Evolutionary conservation across 2,113 vertebrate species (phyloP).

Genomic region (Naja naja): DNA sequence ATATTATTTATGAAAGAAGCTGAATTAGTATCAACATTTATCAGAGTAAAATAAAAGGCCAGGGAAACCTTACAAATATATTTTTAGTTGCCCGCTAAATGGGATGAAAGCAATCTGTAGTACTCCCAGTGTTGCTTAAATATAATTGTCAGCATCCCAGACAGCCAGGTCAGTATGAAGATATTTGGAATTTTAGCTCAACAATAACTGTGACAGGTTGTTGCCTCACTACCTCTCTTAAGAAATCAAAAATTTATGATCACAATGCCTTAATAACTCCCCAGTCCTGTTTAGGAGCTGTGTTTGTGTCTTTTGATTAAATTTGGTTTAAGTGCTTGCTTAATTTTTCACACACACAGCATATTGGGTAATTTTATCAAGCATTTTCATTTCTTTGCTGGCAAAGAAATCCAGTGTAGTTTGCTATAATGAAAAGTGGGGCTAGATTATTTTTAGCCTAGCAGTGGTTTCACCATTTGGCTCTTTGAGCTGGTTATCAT

Average conservation of each 20-base stretch:
- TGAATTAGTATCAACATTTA: neutral
- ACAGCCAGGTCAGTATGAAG: neutral
- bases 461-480: neutral
- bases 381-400: neutral
- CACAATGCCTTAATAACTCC: neutral
- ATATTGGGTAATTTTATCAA: neutral
- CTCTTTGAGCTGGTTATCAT: neutral
- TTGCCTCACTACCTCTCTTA: neutral
- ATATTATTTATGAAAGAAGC: neutral
- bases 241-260: neutral
- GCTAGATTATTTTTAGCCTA: neutral
- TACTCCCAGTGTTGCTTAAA: neutral
- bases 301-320: neutral
- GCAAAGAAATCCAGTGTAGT: neutral
- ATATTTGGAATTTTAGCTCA: neutral
- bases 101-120: neutral
- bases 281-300: neutral
- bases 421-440: neutral
- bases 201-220: neutral
- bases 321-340: neutral
- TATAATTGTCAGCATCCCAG: neutral
- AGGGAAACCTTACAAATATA: neutral
- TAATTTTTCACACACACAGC: neutral
- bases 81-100: neutral
- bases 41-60: neutral